Percentiles rank a stretch among this genome's conserved stretches.
phyloP scores from a whole-genome alignment of 2,113 vertebrate species.

The Porphyrio hochstetteri region DNA sequence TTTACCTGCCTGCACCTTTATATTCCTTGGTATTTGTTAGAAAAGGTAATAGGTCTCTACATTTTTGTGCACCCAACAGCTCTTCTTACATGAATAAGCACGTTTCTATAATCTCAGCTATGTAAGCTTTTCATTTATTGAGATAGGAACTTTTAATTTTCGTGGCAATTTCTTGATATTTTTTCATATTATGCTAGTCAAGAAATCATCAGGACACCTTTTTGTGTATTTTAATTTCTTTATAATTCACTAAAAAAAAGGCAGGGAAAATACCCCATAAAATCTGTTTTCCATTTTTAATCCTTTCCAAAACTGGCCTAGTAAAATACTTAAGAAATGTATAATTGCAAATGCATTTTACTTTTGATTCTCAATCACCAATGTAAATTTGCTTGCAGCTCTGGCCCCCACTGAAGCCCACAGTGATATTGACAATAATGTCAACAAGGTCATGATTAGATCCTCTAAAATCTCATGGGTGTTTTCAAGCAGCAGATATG shows the following conservation, averaged over 20 bases:
- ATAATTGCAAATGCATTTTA: neutral
- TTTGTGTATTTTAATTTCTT: neutral
- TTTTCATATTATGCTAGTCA: neutral
- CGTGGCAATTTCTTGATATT: neutral
- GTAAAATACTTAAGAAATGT: neutral
- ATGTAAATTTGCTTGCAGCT: neutral
- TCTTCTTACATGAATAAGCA: neutral
- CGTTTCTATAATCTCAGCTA: neutral
- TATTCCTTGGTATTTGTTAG: neutral
- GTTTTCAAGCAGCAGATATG: neutral
- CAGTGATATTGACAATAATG: neutral
- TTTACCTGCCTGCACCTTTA: neutral
- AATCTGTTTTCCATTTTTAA: neutral
- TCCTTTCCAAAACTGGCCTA: neutral
- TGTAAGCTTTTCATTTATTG: neutral
- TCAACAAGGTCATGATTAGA: neutral
- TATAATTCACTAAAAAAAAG: neutral
- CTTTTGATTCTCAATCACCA: neutral
- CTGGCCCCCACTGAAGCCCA: neutral
- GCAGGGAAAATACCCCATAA: rapidly evolving
- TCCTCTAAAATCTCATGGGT: neutral
- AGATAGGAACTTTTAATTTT: neutral
- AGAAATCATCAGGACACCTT: neutral
- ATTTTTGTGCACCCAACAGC: neutral
- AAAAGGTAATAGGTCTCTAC: neutral